Base-by-base conservation (phyloP, 1,140 invertebrate genomes). In the Cecropterus lyciades region DNA sequence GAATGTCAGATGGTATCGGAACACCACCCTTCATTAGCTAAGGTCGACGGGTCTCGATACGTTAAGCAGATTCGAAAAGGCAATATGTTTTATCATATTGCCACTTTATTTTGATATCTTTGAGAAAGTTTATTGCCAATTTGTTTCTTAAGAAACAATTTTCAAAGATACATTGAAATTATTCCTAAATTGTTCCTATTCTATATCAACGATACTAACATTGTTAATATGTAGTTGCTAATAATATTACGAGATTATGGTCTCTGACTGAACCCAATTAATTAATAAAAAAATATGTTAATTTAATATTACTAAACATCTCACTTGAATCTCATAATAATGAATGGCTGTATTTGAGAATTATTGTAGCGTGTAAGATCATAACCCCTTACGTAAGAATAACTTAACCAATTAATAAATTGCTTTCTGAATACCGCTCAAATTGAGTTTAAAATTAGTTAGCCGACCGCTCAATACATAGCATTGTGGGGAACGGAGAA, bases 1-100 rank as follows among this genome's bases (percentile, higher is more conserved):
- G 51, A 53, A 53, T 37, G 51, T 37, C 30, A 53, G 51, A 53
- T 53, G 51, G 14, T 53, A 53, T 53, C 51, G 8, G 24, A 30
- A 53, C 51, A 37, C 49, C 51, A 24, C 24, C 24, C 51, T 24
- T 53, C 51, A 14, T 52, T 52, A 52, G 27, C n/a, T 4, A 10
- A 10, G 17, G 46, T 49, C 46, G 40, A 14, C n/a, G 40, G 13
- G 17, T 13, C 17, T 8, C 49, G 49, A 51, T 15, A 4, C 24
- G 24, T 52, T 30, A n/a, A 27, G 11, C 24, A 52, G 49, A 52
- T 52, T 52, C 24, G 5, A 13, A 14, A 15, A 52, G 5, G 4
- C 40, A 43, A 43, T 43, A 43, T 43, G 3, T 43, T 43, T 14
- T 14, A 14, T 13, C 14, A 43, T 14, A 43, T 43, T 43, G n/a